Conservation (phyloP, 2,888 invertebrate genomes). For the Lepidocyrtinus sp. region DNA sequence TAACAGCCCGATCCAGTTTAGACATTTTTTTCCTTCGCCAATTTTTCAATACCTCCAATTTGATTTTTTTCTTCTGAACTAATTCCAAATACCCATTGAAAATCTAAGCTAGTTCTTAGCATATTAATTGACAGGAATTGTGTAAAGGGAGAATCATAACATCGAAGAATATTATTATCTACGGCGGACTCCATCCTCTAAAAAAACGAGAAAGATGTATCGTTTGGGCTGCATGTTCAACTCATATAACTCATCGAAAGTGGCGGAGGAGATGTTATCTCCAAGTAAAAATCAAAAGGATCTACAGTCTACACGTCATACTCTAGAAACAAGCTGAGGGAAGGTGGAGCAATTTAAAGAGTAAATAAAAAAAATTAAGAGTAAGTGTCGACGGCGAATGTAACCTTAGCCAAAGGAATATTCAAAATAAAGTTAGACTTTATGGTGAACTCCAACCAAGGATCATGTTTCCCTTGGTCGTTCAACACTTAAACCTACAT, state of each 20-base stretch:
- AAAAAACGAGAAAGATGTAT: constrained; percentile 1
- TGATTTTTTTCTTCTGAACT: constrained; percentile 20
- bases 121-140: not conserved
- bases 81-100: not conserved
- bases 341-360: constrained; percentile 5
- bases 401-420: too few relatives aligned
- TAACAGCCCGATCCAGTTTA: not conserved
- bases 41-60: not conserved
- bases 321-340: not conserved
- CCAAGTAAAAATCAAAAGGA: constrained; percentile 19
- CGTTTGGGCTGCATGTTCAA: not conserved
- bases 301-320: not conserved
- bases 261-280: constrained; percentile 36
- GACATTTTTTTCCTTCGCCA: not conserved
- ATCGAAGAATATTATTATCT: not conserved
- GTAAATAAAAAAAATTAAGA: not conserved
- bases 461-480: not conserved
- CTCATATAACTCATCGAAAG: not conserved
- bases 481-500: too few relatives aligned
- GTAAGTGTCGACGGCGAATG: constrained; percentile 16
- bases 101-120: not conserved
- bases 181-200: constrained; percentile 10
- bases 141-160: not conserved
- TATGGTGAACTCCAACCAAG: not conserved
- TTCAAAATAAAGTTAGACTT: not conserved